Evolutionary conservation across 2,888 invertebrate genomes (phyloP), one percentile per base, ranked within the genome.

Genomic region (Lycophotia porphyrea): DNA sequence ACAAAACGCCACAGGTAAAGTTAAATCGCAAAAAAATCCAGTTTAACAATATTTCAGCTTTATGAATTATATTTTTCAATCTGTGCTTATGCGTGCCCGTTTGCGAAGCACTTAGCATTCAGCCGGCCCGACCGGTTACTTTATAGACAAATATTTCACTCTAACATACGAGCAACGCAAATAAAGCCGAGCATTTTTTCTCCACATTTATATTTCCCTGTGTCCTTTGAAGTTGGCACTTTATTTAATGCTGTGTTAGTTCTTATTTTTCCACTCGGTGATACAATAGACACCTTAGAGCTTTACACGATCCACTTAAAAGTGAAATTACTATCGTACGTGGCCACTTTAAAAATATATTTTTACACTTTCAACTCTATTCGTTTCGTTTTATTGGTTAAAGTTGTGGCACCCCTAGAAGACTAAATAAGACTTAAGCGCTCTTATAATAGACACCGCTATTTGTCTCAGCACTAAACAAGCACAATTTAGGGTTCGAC

Each of bases 71-170:
- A 88, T 87, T 87, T 84, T 89, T 85, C 87, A 90, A 92, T 90
- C 88, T 87, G 86, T 86, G 90, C 87, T 88, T 89, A 89, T 82
- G 86, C 86, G 80, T 86, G 85, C 87, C 88, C 89, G 90, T 92
- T 92, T 90, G 89, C 87, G 80, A 82, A 90, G 88, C 90, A 93
- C 93, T 93, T 93, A 91, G 90, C 90, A 93, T 93, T 93, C 93
- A 91, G 84, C 90, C 88, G 90, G 81, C 88, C 86, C 86, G 81
- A 76, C 89, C 84, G 88, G 88, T 89, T 93, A 91, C 91, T 93
- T 93, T 93, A 93, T 92, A 93, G 91, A 91, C 91, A 92, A 92
- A 93, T 93, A 93, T 93, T 93, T 93, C 91, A 92, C 87, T 85
- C 89, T 91, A 91, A 92, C 91, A 91, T 91, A 91, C 90, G 90